Conservation (phyloP, 2,888 invertebrate genomes). For the Pherbina coryleti region DNA sequence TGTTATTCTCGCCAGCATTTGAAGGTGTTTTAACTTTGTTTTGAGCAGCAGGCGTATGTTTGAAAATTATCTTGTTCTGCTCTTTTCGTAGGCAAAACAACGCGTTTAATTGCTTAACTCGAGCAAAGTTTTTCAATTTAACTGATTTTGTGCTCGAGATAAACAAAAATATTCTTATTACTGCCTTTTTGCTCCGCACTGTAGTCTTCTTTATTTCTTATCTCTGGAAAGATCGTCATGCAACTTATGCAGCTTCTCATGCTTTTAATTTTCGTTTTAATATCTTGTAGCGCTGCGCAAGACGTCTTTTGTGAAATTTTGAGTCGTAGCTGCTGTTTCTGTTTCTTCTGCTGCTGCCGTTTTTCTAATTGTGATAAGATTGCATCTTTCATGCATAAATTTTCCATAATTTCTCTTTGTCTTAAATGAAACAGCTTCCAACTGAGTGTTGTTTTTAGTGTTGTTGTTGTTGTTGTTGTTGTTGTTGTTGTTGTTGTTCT, state of each 20-base stretch:
- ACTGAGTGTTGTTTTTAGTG: not conserved
- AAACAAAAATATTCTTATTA: conserved; percentile 21
- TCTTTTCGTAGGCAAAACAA: not conserved
- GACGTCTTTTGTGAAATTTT: conserved; percentile 17
- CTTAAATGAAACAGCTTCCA: not conserved
- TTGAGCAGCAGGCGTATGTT: conserved; percentile 29
- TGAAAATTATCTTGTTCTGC: conserved; percentile 9
- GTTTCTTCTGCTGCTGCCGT: conserved; percentile 46
- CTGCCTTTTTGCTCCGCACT: not conserved
- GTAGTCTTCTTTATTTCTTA: conserved; percentile 51
- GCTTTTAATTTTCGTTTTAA: conserved; percentile 10
- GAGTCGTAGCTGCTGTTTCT: conserved; percentile 31
- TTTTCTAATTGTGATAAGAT: conserved; percentile 48
- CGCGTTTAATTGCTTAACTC: conserved; percentile 14
- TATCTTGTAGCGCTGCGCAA: not conserved
- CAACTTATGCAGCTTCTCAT: conserved; percentile 11
- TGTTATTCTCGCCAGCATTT: not conserved
- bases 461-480: too few relatives aligned
- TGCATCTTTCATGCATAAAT: conserved; percentile 52
- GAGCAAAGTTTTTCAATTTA: conserved; percentile 33
- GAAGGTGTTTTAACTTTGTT: too few relatives aligned
- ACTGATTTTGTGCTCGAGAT: conserved; percentile 42
- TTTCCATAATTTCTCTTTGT: conserved; percentile 39
- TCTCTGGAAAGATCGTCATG: not conserved
- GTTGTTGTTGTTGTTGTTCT: not conserved